A percentile compares a stretch with the other conserved stretches of the same genome.
These are phyloP conservation scores for Melangyna quadrimaculata DNA, from an alignment of 2,888 invertebrate genomes.

Conservation along the genomic window DNA sequence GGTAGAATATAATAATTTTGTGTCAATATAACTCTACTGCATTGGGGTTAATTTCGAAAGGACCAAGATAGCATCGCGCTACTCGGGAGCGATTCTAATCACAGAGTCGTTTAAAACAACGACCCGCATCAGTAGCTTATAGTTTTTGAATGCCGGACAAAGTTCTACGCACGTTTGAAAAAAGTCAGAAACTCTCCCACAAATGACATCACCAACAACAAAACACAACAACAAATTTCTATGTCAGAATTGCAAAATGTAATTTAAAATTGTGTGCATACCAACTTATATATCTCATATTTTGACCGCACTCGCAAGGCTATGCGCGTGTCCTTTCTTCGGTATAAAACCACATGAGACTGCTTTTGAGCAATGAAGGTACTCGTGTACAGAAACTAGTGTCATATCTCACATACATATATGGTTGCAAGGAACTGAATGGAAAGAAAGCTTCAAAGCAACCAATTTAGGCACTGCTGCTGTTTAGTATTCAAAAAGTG, in stretches of 20 bases:
- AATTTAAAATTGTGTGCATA: no score
- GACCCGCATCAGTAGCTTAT: not conserved
- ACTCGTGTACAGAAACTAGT: no score
- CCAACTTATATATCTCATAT: constrained; percentile 38
- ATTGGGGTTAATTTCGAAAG: constrained; percentile 53
- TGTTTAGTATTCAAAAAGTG: constrained; percentile 67
- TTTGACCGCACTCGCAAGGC: constrained; percentile 17
- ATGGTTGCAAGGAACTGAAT: not conserved
- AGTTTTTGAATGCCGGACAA: no score
- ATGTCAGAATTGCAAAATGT: not conserved
- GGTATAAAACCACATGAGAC: not conserved
- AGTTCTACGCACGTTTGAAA: constrained; percentile 35
- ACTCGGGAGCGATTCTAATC: constrained; percentile 43
- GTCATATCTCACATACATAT: not conserved
- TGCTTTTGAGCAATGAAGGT: not conserved
- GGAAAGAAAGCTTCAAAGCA: not conserved
- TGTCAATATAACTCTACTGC: constrained; percentile 38
- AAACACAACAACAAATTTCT: not conserved
- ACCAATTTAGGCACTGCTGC: constrained; percentile 3
- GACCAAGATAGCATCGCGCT: constrained; percentile 32
- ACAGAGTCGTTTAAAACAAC: constrained; percentile 1
- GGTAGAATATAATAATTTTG: constrained; percentile 38
- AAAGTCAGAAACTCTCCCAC: constrained; percentile 12
- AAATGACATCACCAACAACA: not conserved
- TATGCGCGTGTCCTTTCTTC: constrained; percentile 41